Base-by-base conservation (phyloP, 2,113 vertebrate species). In the Larimichthys polyactis region DNA sequence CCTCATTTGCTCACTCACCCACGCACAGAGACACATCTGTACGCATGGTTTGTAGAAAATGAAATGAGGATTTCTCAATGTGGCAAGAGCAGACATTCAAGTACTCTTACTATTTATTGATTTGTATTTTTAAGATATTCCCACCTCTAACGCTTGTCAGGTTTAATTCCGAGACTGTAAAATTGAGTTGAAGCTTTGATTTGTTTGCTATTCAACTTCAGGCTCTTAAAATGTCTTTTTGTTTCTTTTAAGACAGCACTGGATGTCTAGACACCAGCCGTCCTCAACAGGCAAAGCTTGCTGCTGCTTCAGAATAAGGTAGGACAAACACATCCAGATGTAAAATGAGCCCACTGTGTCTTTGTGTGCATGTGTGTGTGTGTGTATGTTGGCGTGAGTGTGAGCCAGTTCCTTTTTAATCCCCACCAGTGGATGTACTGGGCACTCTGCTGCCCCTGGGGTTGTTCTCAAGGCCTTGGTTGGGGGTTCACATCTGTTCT, bases 221-320 rank as follows among this genome's bases (percentile, higher is more conserved):
- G 11, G 32, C 17, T 64, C 17, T 32, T 77, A 64, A 86, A 17
- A 22, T 68, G 15, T 71, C 15, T 73, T 64, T 64, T 57, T 83
- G 15, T 83, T 71, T 83, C 36, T 71, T 85, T 69, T 22, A 59
- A 48, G 36, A 54, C 48, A 20, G 58, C 2, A 0, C 12, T 78
- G 67, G 84, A 67, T 7, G 3, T 77, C 54, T 20, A 46, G 24
- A 40, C 44, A 51, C 40, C 57, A 55, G 44, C 29, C 15, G 20
- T 43, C 67, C 15, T 81, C 70, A 48, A 49, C 63, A 43, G 58
- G 76, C 29, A 75, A 87, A 69, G 24, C 27, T 46, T 17, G 27
- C 59, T 59, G 64, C 65, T 32, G 54, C 65, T 72, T 59, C 49
- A 78, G 59, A 59, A 69, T 6, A 90, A 90, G 89, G 91, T 92